Evolutionary conservation across 2,797 vertebrate genomes (phyloP).

Genomic region (Neopelma chrysocephalum): DNA sequence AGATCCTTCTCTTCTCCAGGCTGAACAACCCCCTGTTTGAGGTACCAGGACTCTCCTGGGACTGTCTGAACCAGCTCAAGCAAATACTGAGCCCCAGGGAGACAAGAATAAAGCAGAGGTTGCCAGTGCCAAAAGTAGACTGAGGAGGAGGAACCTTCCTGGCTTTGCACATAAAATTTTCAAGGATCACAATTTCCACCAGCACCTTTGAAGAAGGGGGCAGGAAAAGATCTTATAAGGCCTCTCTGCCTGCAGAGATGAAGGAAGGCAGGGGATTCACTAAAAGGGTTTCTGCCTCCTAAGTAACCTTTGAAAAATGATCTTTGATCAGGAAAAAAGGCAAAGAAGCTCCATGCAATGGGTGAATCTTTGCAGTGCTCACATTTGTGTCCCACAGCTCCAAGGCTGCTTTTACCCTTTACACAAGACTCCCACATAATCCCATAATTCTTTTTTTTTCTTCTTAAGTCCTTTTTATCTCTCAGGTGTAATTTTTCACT

Average conservation of each 20-base stretch:
- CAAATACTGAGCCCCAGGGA: not conserved
- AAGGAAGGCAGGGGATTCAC: not conserved
- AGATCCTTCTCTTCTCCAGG: not conserved
- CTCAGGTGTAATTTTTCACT: not conserved
- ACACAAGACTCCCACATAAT: not conserved
- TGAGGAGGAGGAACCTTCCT: not conserved
- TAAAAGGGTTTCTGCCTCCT: not conserved
- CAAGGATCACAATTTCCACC: not conserved
- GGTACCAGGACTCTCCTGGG: not conserved
- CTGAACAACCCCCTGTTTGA: not conserved
- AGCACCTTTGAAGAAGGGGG: not conserved
- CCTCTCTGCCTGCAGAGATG: not conserved
- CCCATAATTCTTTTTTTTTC: not conserved
- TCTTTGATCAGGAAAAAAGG: not conserved
- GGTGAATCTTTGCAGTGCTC: rapidly evolving
- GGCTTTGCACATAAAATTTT: not conserved
- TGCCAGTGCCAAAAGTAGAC: not conserved
- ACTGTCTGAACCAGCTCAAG: not conserved
- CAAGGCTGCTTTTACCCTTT: not conserved
- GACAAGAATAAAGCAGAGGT: not conserved
- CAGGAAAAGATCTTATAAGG: not conserved
- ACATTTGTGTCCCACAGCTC: not conserved
- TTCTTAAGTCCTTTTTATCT: not conserved
- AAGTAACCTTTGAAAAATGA: not conserved
- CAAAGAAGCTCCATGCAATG: not conserved